A percentile compares a stretch with the other conserved stretches of the same genome.
phyloP scores from a whole-genome alignment of 2,797 vertebrate species.

The Tragopan temminckii region DNA sequence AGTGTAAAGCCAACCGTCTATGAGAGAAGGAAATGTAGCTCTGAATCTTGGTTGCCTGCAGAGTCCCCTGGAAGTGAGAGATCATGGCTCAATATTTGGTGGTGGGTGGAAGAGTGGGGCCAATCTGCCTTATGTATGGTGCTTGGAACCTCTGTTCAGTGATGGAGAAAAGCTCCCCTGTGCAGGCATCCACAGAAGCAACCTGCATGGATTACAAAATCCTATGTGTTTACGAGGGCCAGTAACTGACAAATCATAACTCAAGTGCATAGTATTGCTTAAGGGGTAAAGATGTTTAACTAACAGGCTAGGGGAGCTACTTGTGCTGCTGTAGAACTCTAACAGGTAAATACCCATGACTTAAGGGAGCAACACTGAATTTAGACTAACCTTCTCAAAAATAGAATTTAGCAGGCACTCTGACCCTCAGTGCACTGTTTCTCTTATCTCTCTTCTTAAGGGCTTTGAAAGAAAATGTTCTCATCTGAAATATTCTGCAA shows the following conservation, averaged over 20 bases:
- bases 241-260: neutral
- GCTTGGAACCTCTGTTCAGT: neutral
- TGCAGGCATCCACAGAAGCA: neutral
- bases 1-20: neutral
- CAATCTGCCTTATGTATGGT: neutral
- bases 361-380: neutral
- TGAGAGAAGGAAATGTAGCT: neutral
- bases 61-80: neutral
- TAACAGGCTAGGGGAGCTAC: neutral
- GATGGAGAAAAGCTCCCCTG: neutral
- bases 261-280: neutral
- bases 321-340: neutral
- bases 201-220: neutral
- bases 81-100: neutral
- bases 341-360: neutral
- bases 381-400: neutral
- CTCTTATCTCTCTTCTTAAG: neutral
- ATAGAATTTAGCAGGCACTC: neutral
- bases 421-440: neutral
- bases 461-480: neutral
- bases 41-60: neutral
- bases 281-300: neutral
- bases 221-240: neutral
- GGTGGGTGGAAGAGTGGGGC: neutral
- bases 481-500: neutral